phyloP scores from a whole-genome alignment of 2,113 vertebrate genomes.

The Callospermophilus lateralis region DNA sequence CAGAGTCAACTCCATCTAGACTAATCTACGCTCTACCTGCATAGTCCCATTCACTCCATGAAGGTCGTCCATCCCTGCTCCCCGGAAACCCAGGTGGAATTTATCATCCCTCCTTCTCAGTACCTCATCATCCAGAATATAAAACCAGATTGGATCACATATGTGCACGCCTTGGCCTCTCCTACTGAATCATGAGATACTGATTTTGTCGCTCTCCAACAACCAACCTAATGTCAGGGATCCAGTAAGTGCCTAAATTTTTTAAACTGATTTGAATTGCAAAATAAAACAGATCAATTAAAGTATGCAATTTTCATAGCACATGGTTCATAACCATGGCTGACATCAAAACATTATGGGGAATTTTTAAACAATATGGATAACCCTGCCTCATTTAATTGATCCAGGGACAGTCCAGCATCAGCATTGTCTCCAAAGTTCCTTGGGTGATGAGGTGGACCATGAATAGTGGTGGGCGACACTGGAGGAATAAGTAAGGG shows the following conservation, averaged over 20 bases:
- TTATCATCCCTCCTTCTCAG: not conserved
- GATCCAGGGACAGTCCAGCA: not conserved
- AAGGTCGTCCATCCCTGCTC: not conserved
- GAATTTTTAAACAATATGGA: not conserved
- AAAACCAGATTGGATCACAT: not conserved
- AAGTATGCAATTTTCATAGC: not conserved
- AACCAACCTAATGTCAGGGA: not conserved
- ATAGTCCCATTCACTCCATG: not conserved
- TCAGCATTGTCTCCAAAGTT: not conserved
- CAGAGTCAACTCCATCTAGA: slow-evolving; percentile 1
- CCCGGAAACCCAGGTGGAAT: not conserved
- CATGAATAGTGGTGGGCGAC: too few species aligned
- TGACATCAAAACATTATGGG: not conserved
- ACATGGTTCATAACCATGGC: not conserved
- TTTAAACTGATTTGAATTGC: not conserved
- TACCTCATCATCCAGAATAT: not conserved
- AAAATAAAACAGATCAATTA: not conserved
- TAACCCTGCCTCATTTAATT: not conserved
- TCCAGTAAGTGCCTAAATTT: not conserved
- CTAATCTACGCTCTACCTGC: not conserved
- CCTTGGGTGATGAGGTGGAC: too few species aligned
- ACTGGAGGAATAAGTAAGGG: too few species aligned
- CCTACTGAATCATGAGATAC: not conserved
- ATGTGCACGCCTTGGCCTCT: not conserved
- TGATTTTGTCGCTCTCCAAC: not conserved